Evolutionary conservation across 2,797 vertebrate species (phyloP), one percentile per base, ranked within the genome.

Genomic region (Phrynocephalus guinanensis): DNA sequence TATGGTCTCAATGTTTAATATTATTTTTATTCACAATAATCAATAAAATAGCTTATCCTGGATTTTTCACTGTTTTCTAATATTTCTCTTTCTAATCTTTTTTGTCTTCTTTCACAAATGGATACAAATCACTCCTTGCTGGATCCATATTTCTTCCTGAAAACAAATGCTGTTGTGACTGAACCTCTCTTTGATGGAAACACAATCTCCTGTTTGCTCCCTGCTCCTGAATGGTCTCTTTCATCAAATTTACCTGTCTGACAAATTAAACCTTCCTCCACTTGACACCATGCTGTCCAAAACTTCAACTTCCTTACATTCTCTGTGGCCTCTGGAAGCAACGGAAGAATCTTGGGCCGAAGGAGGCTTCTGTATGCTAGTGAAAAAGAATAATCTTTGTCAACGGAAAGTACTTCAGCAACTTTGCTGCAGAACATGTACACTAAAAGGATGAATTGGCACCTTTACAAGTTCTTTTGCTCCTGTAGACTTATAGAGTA

Each of bases 321-420:
- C 95, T 94, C 97, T 96, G 93, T 95, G 95, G 94, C 92, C 92
- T 86, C 95, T 30, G 98, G 98, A 99, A 99, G 98, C 99, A 97
- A 99, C 99, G 98, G 99, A 99, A 99, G 99, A 99, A 98, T 98
- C 98, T 95, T 99, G 99, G 99, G 99, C 98, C 20, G 98, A 99
- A 97, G 99, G 99, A 96, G 98, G 98, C 97, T 99, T 99, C 98
- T 99, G 99, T 97, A 98, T 99, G 97, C 97, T 99, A 93, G 99
- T 99, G 97, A 99, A 99, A 99, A 99, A 99, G 98, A 99, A 99
- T 98, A 99, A 99, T 97, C 98, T 99, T 93, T 99, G 99, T 96
- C 98, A 99, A 96, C 97, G 99, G 96, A 99, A 99, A 97, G 99
- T 99, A 95, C 98, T 99, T 96, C 99, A 99, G 97, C 99, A 99